phyloP scores from a whole-genome alignment of 92 coral and sea anemone genomes.

The Isaurus tuberculatus region DNA sequence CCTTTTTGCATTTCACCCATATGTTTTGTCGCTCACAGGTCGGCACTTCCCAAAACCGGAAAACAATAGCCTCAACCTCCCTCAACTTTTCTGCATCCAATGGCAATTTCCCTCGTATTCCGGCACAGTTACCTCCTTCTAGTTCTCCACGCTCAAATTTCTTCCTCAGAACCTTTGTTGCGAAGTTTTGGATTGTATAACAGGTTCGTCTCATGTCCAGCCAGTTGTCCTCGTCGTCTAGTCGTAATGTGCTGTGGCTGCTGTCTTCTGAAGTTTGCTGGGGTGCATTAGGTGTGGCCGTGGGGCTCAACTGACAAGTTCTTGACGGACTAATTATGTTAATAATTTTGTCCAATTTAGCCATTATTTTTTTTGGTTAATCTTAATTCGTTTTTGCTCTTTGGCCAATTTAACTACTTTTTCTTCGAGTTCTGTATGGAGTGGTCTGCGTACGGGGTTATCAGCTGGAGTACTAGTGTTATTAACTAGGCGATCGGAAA shows the following conservation, averaged over 20 bases:
- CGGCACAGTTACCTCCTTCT: neutral
- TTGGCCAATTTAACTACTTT: neutral
- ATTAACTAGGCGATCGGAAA: no score
- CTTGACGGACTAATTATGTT: neutral
- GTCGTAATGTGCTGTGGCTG: neutral
- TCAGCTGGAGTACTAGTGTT: no score
- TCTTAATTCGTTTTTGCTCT: neutral
- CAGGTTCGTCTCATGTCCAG: neutral
- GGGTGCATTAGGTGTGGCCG: neutral
- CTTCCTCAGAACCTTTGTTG: conserved; percentile 9
- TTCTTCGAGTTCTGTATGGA: no score
- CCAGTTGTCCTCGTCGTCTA: neutral
- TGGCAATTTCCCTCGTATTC: neutral
- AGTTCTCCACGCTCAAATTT: neutral
- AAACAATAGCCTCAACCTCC: neutral
- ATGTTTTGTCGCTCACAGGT: neutral
- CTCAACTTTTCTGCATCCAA: neutral
- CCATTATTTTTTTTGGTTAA: neutral
- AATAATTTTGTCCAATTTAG: neutral
- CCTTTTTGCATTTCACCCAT: neutral
- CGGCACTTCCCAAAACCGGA: neutral
- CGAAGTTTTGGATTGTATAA: neutral
- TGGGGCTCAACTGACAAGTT: neutral
- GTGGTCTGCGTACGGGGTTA: no score
- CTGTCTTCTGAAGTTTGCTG: neutral